Percentiles rank a stretch among this genome's conserved stretches.
These are phyloP conservation scores for Dorcus hopei DNA, from an alignment of 2,888 invertebrate species.

Conservation along the genomic window DNA sequence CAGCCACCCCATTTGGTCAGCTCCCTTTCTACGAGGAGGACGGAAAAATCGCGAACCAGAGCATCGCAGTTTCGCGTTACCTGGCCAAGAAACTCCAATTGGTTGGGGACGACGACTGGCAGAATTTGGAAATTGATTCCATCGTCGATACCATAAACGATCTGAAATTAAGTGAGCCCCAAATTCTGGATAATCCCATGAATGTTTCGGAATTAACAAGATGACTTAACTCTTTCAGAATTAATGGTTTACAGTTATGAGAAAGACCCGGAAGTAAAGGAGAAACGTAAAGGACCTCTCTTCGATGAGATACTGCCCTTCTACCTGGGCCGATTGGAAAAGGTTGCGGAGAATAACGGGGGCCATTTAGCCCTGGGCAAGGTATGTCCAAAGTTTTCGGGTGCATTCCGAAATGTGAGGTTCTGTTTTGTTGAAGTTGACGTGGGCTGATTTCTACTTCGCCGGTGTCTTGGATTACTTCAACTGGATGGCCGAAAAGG, in stretches of 20 bases:
- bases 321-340: slow-evolving; percentile 57
- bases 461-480: slow-evolving; percentile 59
- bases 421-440: slow-evolving; percentile 37
- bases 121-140: slow-evolving; percentile 59
- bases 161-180: slow-evolving; percentile 54
- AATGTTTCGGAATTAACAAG: too few relatives aligned
- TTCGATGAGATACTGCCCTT: slow-evolving; percentile 56
- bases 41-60: slow-evolving; percentile 60
- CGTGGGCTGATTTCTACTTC: slow-evolving; percentile 65
- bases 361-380: slow-evolving; percentile 58
- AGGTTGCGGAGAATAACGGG: slow-evolving; percentile 56
- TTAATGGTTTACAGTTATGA: slow-evolving; percentile 54
- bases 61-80: slow-evolving; percentile 58
- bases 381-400: slow-evolving; percentile 6
- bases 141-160: slow-evolving; percentile 59
- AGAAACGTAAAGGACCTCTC: slow-evolving; percentile 49
- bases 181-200: background rate
- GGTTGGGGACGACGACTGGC: slow-evolving; percentile 54
- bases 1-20: slow-evolving; percentile 61
- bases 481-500: slow-evolving; percentile 55
- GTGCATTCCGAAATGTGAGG: too few relatives aligned
- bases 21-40: slow-evolving; percentile 61
- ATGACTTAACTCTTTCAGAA: too few relatives aligned
- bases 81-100: slow-evolving; percentile 58
- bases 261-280: slow-evolving; percentile 52